These are phyloP conservation scores for Zosterops japonicus DNA, from an alignment of 2,113 vertebrate genomes.

Conservation along the genomic window DNA sequence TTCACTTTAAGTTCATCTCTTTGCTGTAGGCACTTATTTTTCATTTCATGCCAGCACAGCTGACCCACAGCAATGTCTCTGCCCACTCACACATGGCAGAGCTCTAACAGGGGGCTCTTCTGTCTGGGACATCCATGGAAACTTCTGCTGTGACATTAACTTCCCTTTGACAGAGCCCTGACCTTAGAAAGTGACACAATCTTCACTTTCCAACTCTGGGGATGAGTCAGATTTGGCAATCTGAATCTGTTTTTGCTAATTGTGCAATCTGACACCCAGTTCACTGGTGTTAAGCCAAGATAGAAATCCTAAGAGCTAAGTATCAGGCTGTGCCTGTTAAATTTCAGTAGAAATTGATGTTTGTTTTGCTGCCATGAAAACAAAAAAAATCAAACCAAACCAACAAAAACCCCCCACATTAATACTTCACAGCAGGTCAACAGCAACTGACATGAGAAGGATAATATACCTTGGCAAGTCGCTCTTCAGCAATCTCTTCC, in stretches of 20 bases:
- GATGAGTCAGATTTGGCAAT: not conserved
- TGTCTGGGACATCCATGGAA: not conserved
- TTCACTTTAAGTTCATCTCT: not conserved
- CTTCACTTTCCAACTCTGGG: not conserved
- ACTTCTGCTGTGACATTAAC: not conserved
- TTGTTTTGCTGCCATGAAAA: not conserved
- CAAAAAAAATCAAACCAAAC: not conserved
- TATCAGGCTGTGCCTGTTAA: not conserved
- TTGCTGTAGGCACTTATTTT: not conserved
- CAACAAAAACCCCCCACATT: not conserved
- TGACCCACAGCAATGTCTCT: not conserved
- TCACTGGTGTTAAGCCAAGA: not conserved
- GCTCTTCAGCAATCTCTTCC: slow-evolving; percentile 80
- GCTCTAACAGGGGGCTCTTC: not conserved
- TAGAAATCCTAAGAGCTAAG: not conserved
- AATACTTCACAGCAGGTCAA: not conserved
- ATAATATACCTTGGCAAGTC: slow-evolving; percentile 78
- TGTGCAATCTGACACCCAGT: not conserved
- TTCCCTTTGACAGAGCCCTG: not conserved
- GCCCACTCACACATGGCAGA: not conserved
- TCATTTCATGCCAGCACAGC: not conserved
- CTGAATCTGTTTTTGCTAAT: not conserved
- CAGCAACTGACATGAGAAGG: not conserved
- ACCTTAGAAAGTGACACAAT: not conserved
- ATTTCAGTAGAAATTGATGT: not conserved